Base-by-base conservation (phyloP, 2,113 vertebrate species). In the Micronycteris hirsuta region DNA sequence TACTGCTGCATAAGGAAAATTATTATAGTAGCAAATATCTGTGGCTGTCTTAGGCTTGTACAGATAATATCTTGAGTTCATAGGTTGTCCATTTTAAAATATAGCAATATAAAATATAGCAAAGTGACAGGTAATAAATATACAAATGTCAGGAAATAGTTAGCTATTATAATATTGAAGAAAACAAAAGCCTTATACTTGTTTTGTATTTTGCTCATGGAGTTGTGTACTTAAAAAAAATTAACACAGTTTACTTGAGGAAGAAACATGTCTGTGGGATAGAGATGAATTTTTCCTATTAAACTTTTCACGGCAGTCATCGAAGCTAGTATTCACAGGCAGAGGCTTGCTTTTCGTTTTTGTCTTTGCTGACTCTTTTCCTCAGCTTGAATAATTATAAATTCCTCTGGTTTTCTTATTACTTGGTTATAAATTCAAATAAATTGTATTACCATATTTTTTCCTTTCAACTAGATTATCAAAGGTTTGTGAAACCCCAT, bases 151-250 rank as follows among this genome's bases (percentile, higher is more conserved):
- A 93, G 43, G n/a, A 80, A 95, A 56, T 70, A 82, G 65, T 67
- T 11, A 26, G 15, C 31, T 85, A 10, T 74, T 80, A 33, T 76
- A 74, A 73, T 86, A 65, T 54, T 73, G 54, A 87, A 76, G 52
- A 49, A 95, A 54, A 82, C 26, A 80, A 1, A 8, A 56, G 13
- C 13, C 26, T 90, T 92, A 67, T 56, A 73, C 78, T 82, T 83
- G 67, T 61, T 93, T 95, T 87, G 7, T 54, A 36, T 80, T 84
- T 12, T 91, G n/a, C 33, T 31, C 8, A 36, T 74, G 33, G 43
- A 76, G 81, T 81, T 85, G 20, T 93, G 36, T 92, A 19, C 87
- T 12, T 80, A 83, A 86, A 80, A 91, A 92, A 83, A 28, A 54
- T 61, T 74, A 61, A 41, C 54, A 70, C 14, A 78, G 7, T 83